Evolutionary conservation across 1,140 invertebrate genomes (phyloP).

Genomic region (Neodiprion pinetum): DNA sequence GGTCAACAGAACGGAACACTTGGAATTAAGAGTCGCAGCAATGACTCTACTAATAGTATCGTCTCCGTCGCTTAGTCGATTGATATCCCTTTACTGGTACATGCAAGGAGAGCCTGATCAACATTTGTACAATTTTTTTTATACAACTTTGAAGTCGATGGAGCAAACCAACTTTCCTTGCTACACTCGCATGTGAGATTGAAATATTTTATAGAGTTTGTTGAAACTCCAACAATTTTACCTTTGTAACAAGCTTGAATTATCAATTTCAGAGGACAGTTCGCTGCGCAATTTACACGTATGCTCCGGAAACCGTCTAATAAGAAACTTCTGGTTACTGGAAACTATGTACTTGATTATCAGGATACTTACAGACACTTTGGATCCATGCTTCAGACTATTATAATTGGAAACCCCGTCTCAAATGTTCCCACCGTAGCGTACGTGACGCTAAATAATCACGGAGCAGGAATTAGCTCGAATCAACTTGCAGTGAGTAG

Average conservation of each 20-base stretch:
- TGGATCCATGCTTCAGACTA: conserved; percentile 66
- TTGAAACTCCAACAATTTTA: conserved; percentile 9
- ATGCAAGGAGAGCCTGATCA: conserved; percentile 68
- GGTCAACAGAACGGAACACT: conserved; percentile 69
- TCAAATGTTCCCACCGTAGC: conserved; percentile 69
- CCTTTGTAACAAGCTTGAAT: background rate
- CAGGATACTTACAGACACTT: conserved; percentile 67
- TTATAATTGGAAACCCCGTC: conserved; percentile 66
- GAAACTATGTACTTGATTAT: conserved; percentile 71
- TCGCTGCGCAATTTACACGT: conserved; percentile 67
- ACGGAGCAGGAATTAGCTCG: conserved; percentile 64
- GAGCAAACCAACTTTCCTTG: conserved; percentile 71
- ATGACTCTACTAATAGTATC: conserved; percentile 69
- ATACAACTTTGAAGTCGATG: conserved; percentile 74
- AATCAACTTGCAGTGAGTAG: conserved; percentile 64
- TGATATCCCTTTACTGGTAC: conserved; percentile 73
- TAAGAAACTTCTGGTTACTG: conserved; percentile 65
- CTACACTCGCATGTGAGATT: conserved; percentile 66
- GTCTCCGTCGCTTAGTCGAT: conserved; percentile 67
- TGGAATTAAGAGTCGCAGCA: conserved; percentile 72
- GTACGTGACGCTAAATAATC: conserved; percentile 67
- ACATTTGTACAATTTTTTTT: conserved; percentile 76
- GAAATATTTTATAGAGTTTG: conserved; percentile 8
- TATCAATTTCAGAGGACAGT: conserved; percentile 55
- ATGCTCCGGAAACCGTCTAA: conserved; percentile 60